A percentile compares a stretch with the other conserved stretches of the same genome.
Conservation (phyloP, 2,797 vertebrate species). For the Tangara arthus region DNA sequence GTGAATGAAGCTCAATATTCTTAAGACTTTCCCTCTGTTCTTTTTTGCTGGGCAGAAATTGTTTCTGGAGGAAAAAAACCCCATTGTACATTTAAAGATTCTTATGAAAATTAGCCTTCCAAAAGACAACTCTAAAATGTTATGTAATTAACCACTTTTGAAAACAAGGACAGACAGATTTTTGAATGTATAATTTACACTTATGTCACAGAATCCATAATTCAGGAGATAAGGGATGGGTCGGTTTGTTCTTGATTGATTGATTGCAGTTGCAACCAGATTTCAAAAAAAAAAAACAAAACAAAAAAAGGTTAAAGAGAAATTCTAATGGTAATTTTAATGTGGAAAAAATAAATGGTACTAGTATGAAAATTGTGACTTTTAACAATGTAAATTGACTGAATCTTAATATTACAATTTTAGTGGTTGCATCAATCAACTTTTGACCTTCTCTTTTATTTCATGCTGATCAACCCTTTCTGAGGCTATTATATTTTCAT, state of each 20-base stretch:
- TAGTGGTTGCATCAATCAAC: background rate
- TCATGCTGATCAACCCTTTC: background rate
- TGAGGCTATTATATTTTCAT: background rate
- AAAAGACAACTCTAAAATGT: background rate
- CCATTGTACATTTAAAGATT: background rate
- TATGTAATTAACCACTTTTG: background rate
- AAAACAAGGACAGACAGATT: slow-evolving; percentile 1
- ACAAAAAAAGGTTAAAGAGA: background rate
- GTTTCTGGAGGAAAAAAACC: background rate
- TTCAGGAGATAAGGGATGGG: background rate
- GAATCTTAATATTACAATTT: background rate
- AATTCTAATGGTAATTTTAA: background rate
- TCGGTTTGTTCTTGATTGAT: slow-evolving; percentile 14
- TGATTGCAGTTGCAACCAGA: slow-evolving; percentile 17
- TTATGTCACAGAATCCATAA: slow-evolving; percentile 21
- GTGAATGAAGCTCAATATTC: background rate
- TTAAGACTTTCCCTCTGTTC: background rate
- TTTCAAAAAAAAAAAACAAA: background rate
- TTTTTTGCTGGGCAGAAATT: background rate
- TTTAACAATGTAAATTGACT: background rate
- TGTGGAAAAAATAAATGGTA: background rate
- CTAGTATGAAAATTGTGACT: background rate
- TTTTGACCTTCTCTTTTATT: slow-evolving; percentile 21
- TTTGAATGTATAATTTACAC: slow-evolving; percentile 15
- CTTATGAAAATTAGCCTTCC: background rate